Percentiles rank a stretch among this genome's conserved stretches.
Evolutionary conservation across 2,888 invertebrate species (phyloP).

Genomic region (Sipha maydis): DNA sequence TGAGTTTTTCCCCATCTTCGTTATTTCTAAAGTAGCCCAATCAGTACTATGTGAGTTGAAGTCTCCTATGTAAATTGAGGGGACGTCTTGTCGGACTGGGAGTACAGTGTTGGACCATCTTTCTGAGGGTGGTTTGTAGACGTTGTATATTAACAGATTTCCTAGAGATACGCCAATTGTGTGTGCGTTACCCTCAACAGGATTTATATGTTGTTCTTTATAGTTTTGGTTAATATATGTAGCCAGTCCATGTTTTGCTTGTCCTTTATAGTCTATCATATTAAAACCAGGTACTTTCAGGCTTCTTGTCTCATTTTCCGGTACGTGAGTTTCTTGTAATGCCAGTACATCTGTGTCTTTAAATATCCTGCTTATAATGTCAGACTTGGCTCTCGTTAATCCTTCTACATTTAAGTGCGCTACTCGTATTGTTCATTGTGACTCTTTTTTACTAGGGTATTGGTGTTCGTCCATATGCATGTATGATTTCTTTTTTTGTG

Average conservation of each 20-base stretch:
- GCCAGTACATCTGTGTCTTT: background rate
- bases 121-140: too few relatives aligned
- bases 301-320: background rate
- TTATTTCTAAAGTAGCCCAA: too few relatives aligned
- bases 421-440: conserved; percentile 24
- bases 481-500: background rate
- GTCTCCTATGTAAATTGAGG: too few relatives aligned
- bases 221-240: conserved; percentile 14
- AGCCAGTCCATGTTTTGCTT: conserved; percentile 14
- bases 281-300: conserved; percentile 23
- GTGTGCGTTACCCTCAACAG: background rate
- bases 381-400: background rate
- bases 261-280: conserved; percentile 17
- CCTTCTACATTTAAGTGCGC: conserved; percentile 20
- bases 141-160: background rate
- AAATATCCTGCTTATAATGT: too few relatives aligned
- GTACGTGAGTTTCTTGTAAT: background rate
- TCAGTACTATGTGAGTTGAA: too few relatives aligned
- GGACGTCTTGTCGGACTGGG: too few relatives aligned
- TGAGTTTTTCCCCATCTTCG: too few relatives aligned
- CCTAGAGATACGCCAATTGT: conserved; percentile 21
- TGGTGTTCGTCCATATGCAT: conserved; percentile 1
- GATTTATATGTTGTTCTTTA: conserved; percentile 21
- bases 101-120: too few relatives aligned
- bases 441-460: conserved; percentile 18